Percentiles rank a stretch among this genome's conserved stretches.
phyloP scores from a whole-genome alignment of 2,888 invertebrate species.

The Lasioglossum vierecki region DNA sequence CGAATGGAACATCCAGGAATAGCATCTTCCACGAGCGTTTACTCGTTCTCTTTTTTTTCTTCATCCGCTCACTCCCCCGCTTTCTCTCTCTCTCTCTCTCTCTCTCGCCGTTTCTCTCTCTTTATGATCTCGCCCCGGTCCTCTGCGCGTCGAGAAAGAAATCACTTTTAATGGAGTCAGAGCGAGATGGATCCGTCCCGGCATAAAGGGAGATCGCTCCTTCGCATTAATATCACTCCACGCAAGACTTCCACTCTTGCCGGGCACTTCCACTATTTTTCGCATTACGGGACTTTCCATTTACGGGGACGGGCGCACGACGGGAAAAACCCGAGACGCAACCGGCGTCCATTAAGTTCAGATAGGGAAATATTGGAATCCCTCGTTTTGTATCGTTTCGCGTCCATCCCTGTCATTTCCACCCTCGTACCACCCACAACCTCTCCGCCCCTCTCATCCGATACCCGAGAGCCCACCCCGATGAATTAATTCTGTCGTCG shows the following conservation, averaged over 20 bases:
- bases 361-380: conserved; percentile 65
- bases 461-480: not conserved
- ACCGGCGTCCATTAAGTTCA: conserved; percentile 61
- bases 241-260: conserved; percentile 55
- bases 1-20: conserved; percentile 22
- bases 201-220: conserved; percentile 67
- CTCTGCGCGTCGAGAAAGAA: conserved; percentile 40
- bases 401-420: not conserved
- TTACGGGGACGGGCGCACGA: conserved; percentile 48
- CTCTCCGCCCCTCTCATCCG: not conserved
- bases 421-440: not conserved
- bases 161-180: conserved; percentile 65
- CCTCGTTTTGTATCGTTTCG: conserved; percentile 44
- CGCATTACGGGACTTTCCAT: conserved; percentile 65
- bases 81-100: no score
- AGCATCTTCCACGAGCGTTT: conserved; percentile 32
- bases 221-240: conserved; percentile 70
- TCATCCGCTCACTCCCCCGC: not conserved
- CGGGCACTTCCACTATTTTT: conserved; percentile 61
- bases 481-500: conserved; percentile 1
- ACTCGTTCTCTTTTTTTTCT: not conserved
- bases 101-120: not conserved
- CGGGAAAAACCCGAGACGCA: conserved; percentile 55
- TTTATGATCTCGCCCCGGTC: not conserved
- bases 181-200: conserved; percentile 50